Percentiles rank a stretch among this genome's conserved stretches.
These are phyloP conservation scores for Drosophila niveifrons DNA, from an alignment of 2,888 invertebrate genomes.

Conservation along the genomic window DNA sequence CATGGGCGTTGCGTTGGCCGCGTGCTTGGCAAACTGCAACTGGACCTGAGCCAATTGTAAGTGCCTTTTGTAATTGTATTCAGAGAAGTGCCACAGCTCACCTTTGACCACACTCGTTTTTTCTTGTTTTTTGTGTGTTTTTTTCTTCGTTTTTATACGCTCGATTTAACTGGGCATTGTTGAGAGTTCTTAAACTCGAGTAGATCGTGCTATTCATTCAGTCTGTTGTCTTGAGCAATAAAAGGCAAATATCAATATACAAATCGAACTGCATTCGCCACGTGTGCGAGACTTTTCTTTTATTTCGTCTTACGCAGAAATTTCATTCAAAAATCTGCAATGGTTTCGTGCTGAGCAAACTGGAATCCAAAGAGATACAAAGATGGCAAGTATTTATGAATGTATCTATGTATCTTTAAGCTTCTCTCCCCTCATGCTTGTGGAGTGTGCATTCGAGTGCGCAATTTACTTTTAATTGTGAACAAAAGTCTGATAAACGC, in stretches of 20 bases:
- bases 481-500: conserved; percentile 75
- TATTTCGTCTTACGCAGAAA: neutral
- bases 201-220: conserved; percentile 65
- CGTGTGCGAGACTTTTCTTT: conserved; percentile 14
- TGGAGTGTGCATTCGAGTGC: conserved; percentile 60
- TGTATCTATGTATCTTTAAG: conserved; percentile 17
- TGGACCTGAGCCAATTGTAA: conserved; percentile 15
- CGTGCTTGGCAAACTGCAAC: conserved; percentile 49
- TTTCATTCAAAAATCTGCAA: neutral
- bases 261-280: conserved; percentile 25
- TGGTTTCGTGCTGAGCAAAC: conserved; percentile 18
- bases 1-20: conserved; percentile 68
- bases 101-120: conserved; percentile 74
- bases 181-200: conserved; percentile 26
- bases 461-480: conserved; percentile 80
- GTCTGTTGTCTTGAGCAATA: conserved; percentile 9
- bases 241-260: conserved; percentile 13
- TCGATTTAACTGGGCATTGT: conserved; percentile 60
- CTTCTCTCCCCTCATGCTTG: conserved; percentile 3
- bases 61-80: conserved; percentile 40
- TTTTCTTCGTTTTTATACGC: conserved; percentile 55
- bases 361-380: conserved; percentile 16
- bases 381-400: conserved; percentile 1
- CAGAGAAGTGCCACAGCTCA: conserved; percentile 47
- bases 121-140: conserved; percentile 30